Percentiles rank a stretch among this genome's conserved stretches.
Evolutionary conservation across 2,113 vertebrate genomes (phyloP).

Genomic region (Prunella himalayana): DNA sequence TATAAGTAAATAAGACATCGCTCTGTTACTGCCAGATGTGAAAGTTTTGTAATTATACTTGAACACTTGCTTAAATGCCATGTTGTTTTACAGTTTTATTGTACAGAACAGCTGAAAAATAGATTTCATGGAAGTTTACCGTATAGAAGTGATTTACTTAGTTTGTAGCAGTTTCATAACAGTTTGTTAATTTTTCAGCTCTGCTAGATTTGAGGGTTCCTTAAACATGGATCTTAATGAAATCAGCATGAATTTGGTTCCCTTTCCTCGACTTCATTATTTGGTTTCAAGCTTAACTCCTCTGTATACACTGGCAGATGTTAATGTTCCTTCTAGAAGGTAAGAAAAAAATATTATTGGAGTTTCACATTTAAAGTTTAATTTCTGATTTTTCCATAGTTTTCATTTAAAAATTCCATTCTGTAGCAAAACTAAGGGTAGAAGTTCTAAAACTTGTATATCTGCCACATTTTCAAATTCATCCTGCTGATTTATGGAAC

Average conservation of each 20-base stretch:
- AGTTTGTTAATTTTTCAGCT: slow-evolving; percentile 73
- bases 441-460: not conserved
- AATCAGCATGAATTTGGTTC: slow-evolving; percentile 96
- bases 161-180: not conserved
- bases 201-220: slow-evolving; percentile 92
- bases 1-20: not conserved
- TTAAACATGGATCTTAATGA: slow-evolving; percentile 98
- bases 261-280: slow-evolving; percentile 93
- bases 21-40: not conserved
- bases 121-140: not conserved
- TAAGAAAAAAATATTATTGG: slow-evolving; percentile 24
- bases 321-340: slow-evolving; percentile 86
- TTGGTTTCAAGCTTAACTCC: slow-evolving; percentile 93
- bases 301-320: slow-evolving; percentile 87
- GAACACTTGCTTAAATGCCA: not conserved
- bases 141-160: not conserved
- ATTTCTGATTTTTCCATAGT: not conserved
- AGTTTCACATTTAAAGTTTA: not conserved
- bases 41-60: not conserved
- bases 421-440: not conserved
- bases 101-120: not conserved
- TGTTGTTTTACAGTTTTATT: not conserved
- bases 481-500: not conserved
- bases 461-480: not conserved
- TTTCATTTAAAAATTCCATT: not conserved